Evolutionary conservation across 2,113 vertebrate genomes (phyloP).

Genomic region (human (Homo sapiens)): GRCh38 chrX:8310001-8310500

Average conservation of each 20-base stretch:
- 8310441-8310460: not conserved
- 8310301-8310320: not conserved
- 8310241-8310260: not conserved
- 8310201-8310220: too few species aligned
- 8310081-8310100: accelerated
- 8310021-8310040: accelerated
- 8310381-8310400: not conserved
- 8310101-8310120: not conserved
- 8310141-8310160: accelerated
- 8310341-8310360: not conserved
- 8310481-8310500: not conserved
- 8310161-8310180: not conserved
- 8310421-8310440: not conserved
- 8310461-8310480: not conserved
- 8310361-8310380: not conserved
- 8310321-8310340: not conserved
- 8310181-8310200: not conserved
- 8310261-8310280: not conserved
- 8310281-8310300: not conserved
- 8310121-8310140: accelerated
- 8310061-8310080: not conserved
- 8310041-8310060: too few species aligned
- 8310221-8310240: not conserved
- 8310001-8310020: not conserved
- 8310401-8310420: not conserved